Conservation (phyloP, 1,140 invertebrate genomes). For the Sarcophaga peregrina region DNA sequence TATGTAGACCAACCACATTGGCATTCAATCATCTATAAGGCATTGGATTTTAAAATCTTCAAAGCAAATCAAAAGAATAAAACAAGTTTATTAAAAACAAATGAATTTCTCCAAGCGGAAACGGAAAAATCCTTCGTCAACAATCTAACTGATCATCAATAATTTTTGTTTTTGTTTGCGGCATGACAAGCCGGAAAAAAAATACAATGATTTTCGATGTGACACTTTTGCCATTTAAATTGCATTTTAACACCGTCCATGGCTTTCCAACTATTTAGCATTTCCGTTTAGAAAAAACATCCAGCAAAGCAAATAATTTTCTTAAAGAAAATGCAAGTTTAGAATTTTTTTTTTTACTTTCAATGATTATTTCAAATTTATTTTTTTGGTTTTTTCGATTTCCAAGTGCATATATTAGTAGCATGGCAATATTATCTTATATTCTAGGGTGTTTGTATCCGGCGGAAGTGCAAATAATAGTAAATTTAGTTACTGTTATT, state of each 20-base stretch:
- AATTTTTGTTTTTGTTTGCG: background rate
- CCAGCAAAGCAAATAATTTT: background rate
- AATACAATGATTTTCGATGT: background rate
- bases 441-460: background rate
- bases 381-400: background rate
- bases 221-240: constrained; percentile 21
- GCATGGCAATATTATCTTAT: background rate
- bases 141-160: background rate
- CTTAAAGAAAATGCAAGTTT: background rate
- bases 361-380: background rate
- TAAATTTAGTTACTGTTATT: background rate
- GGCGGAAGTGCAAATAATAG: constrained; percentile 22
- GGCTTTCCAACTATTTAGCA: background rate
- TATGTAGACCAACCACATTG: too few species aligned
- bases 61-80: too few species aligned
- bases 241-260: background rate
- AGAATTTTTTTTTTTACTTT: background rate
- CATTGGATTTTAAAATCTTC: too few species aligned
- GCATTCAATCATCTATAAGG: too few species aligned
- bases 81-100: too few species aligned
- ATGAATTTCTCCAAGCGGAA: too few species aligned
- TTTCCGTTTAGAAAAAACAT: background rate
- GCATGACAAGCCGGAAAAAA: background rate
- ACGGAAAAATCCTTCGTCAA: background rate
- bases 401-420: background rate